Evolutionary conservation across 2,888 invertebrate species (phyloP).

Genomic region (Malacosoma neustria): DNA sequence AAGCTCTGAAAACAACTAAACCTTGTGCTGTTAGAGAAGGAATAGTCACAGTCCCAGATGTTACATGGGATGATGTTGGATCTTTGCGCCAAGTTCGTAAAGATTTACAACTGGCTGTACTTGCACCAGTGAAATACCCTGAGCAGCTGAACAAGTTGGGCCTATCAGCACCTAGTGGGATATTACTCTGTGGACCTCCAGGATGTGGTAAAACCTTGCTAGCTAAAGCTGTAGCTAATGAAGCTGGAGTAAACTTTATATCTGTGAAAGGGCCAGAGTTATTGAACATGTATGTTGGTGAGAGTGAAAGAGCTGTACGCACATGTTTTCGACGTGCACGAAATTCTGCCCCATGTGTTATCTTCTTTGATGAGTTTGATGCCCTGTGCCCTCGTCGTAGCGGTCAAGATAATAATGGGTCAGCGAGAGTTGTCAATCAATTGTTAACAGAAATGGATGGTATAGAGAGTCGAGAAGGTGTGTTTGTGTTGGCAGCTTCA

Average conservation of each 20-base stretch:
- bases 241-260: conserved; percentile 98
- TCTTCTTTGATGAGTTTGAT: conserved; percentile 99
- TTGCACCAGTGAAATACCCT: conserved; percentile 93
- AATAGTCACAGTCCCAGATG: conserved; percentile 97
- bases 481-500: conserved; percentile 96
- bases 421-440: conserved; percentile 95
- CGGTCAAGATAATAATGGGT: conserved; percentile 81
- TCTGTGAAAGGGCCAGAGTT: conserved; percentile 99
- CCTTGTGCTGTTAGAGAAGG: conserved; percentile 97
- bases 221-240: conserved; percentile 98
- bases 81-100: conserved; percentile 91
- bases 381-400: conserved; percentile 94
- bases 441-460: conserved; percentile 99
- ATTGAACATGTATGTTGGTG: conserved; percentile 99
- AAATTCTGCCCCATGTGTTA: conserved; percentile 97
- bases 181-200: conserved; percentile 96
- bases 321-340: conserved; percentile 95
- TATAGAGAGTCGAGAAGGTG: conserved; percentile 91
- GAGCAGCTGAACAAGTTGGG: conserved; percentile 87
- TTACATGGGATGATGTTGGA: conserved; percentile 97
- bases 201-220: conserved; percentile 97
- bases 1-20: conserved; percentile 87
- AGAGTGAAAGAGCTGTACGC: conserved; percentile 97
- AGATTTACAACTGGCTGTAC: conserved; percentile 91
- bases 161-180: conserved; percentile 88